Percentiles rank a stretch among this genome's conserved stretches.
These are phyloP conservation scores for Trichogramma evanescens DNA, from an alignment of 2,888 invertebrate genomes.

Conservation along the genomic window DNA sequence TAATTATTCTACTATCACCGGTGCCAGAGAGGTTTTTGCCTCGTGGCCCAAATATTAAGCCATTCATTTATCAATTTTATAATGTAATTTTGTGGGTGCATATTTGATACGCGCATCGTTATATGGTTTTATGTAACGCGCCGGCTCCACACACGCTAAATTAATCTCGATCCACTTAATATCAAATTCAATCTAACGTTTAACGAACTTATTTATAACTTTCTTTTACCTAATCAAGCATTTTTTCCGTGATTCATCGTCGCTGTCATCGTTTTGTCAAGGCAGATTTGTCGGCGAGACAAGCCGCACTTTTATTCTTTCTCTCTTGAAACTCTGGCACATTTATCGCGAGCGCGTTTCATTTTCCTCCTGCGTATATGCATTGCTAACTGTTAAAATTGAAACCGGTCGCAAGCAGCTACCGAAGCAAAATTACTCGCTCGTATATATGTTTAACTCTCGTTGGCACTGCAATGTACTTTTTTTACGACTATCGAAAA, in stretches of 20 bases:
- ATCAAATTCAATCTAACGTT: neutral
- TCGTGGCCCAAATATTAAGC: too few species aligned
- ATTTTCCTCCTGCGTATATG: neutral
- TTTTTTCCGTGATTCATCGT: neutral
- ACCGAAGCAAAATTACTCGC: neutral
- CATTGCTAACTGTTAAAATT: constrained; percentile 9
- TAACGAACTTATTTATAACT: too few species aligned
- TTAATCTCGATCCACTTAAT: neutral
- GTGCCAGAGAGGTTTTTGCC: too few species aligned
- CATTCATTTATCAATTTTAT: too few species aligned
- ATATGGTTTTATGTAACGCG: too few species aligned
- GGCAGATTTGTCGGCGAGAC: neutral
- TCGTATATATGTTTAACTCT: too few species aligned
- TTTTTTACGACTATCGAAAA: too few species aligned
- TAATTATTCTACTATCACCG: too few species aligned
- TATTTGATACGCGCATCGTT: too few species aligned
- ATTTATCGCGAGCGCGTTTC: neutral
- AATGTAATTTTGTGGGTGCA: too few species aligned
- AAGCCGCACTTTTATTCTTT: neutral
- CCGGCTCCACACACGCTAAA: neutral
- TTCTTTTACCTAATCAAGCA: neutral
- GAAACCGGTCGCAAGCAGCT: constrained; percentile 8
- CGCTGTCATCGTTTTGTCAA: neutral
- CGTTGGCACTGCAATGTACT: too few species aligned
- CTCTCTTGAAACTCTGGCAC: neutral